Conservation (phyloP, 2,888 invertebrate genomes). For the Suillia variegata region DNA sequence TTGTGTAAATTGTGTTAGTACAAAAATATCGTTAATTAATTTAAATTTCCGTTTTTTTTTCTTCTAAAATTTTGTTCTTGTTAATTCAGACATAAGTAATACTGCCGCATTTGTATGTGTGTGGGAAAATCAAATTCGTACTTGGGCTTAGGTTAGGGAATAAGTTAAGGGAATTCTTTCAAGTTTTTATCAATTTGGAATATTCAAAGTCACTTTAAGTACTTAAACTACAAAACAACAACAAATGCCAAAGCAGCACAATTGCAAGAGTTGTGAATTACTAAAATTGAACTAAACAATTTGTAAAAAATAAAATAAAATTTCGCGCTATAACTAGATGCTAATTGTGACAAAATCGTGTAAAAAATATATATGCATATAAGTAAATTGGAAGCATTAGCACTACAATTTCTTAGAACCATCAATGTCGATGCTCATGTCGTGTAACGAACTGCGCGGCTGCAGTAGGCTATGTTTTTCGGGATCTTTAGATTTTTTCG, state of each 20-base stretch:
- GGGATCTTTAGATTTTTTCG: slow-evolving; percentile 67
- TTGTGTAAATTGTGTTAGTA: background rate
- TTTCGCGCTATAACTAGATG: background rate
- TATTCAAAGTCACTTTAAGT: slow-evolving; percentile 35
- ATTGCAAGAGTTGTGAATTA: too few species aligned
- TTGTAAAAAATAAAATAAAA: background rate
- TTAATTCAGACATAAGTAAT: slow-evolving; percentile 41
- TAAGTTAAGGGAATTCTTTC: too few species aligned
- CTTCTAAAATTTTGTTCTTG: background rate
- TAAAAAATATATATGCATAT: too few species aligned
- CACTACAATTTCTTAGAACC: slow-evolving; percentile 53
- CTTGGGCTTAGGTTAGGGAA: slow-evolving; percentile 5
- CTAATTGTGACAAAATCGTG: too few species aligned
- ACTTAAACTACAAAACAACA: slow-evolving; percentile 35
- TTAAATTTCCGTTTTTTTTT: slow-evolving; percentile 23
- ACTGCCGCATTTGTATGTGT: slow-evolving; percentile 40
- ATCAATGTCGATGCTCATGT: slow-evolving; percentile 56
- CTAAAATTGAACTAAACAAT: background rate
- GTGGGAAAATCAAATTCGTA: background rate
- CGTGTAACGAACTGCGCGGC: slow-evolving; percentile 55
- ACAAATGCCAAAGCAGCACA: too few species aligned
- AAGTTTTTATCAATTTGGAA: background rate
- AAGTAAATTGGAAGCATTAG: slow-evolving; percentile 13
- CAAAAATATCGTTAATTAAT: background rate
- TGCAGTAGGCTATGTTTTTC: slow-evolving; percentile 66